Evolutionary conservation across 2,797 vertebrate species (phyloP), one percentile per base, ranked within the genome.

Genomic region (Anas bernieri): DNA sequence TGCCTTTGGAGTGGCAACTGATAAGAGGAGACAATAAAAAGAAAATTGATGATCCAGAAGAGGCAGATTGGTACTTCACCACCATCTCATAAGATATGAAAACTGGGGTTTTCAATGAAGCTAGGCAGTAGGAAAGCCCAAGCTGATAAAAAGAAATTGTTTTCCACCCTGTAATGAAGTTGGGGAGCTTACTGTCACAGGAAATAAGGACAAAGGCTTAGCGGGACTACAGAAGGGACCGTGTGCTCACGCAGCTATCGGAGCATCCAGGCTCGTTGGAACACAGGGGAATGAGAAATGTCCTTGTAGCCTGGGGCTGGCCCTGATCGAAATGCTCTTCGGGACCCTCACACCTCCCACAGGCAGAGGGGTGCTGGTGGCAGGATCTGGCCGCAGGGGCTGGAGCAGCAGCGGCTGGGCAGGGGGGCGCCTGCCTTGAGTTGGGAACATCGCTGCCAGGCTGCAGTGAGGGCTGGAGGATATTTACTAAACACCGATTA

Each of bases 261-360:
- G 7, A 66, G 25, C 62, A 35, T 25, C 67, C 59, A 3, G n/a
- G 37, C 86, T 70, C 23, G 0, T 11, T 0, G 28, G 41, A 54
- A 25, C 30, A 5, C 45, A 0, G 1, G 30, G 0, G 17, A 63
- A 76, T 0, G 0, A 87, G 81, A 18, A 39, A 43, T 3, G 0
- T 31, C 85, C 86, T 92, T 92, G 96, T 86, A 95, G 26, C 88
- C 70, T 18, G 30, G n/a, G 58, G 90, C 87, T 83, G 25, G 73
- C 81, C 2, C 75, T 85, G 73, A 94, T 90, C 83, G 73, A 76
- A 94, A 83, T 52, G 72, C 88, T 91, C 90, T 73, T 88, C 80
- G 39, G 88, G 91, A 92, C 67, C 12, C 35, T 1, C 58, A 80
- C 69, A 79, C 82, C 83, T 81, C 95, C 72, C 25, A 86, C 88